Percentiles rank a stretch among this genome's conserved stretches.
These are phyloP conservation scores for Struthidea cinerea DNA, from an alignment of 2,113 vertebrate species.

Conservation along the genomic window DNA sequence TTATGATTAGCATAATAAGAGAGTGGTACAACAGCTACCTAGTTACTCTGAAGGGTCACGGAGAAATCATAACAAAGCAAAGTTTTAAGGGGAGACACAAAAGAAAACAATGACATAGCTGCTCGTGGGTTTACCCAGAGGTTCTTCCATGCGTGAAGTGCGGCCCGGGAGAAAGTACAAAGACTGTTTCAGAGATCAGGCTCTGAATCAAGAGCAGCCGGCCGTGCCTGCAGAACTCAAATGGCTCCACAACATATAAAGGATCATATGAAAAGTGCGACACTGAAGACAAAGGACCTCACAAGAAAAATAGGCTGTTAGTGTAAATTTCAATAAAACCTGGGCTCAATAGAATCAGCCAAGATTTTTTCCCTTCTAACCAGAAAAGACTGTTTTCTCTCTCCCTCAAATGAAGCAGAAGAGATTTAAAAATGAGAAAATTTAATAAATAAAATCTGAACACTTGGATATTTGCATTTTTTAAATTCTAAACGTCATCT, in stretches of 20 bases:
- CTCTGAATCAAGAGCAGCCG: background rate
- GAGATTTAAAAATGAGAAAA: background rate
- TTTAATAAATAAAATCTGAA: background rate
- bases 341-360: background rate
- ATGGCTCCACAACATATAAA: background rate
- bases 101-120: slow-evolving; percentile 28
- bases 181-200: slow-evolving; percentile 1
- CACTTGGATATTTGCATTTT: background rate
- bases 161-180: background rate
- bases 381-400: background rate
- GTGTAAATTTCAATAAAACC: background rate
- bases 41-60: background rate
- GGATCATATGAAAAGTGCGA: background rate
- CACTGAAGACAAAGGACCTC: background rate
- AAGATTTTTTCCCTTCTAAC: background rate
- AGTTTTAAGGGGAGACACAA: slow-evolving; percentile 42
- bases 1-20: slow-evolving; percentile 37
- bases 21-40: slow-evolving; percentile 28
- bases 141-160: slow-evolving; percentile 36
- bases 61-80: slow-evolving; percentile 41
- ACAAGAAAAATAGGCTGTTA: background rate
- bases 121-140: background rate
- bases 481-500: background rate
- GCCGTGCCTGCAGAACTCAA: background rate
- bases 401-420: background rate